These are phyloP conservation scores for Meteorus sp. DNA, from an alignment of 1,140 invertebrate species.

Conservation along the genomic window DNA sequence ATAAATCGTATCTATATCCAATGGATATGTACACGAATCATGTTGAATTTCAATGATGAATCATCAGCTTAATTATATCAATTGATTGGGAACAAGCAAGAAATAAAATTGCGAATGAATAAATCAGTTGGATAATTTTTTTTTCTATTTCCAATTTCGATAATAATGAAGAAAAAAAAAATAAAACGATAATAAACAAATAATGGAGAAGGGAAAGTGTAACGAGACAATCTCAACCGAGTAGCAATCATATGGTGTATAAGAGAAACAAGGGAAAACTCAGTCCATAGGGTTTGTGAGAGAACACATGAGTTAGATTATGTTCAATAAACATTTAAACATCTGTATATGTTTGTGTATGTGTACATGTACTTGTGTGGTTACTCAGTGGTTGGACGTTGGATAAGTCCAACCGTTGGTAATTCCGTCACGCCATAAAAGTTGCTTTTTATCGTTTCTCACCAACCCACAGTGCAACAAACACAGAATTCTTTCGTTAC, in stretches of 20 bases:
- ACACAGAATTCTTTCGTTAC: background rate
- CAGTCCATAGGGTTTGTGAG: constrained; percentile 12
- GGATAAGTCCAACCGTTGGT: constrained; percentile 34
- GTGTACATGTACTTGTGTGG: no score
- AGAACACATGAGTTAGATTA: background rate
- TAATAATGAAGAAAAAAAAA: background rate
- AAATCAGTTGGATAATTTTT: no score
- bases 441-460: constrained; percentile 42
- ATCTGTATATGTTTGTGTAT: no score
- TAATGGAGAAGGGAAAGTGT: constrained; percentile 7
- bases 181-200: background rate
- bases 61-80: no score
- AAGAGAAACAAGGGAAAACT: constrained; percentile 15
- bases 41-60: no score
- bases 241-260: constrained; percentile 34
- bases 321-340: background rate
- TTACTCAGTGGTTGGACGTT: constrained; percentile 34
- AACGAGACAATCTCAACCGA: constrained; percentile 28
- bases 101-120: background rate
- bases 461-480: background rate
- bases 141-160: no score
- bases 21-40: no score
- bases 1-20: no score
- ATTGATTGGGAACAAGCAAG: no score
- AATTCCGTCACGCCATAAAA: constrained; percentile 47